These are phyloP conservation scores for Macrochelys suwanniensis DNA, from an alignment of 2,797 vertebrate species.

Conservation along the genomic window DNA sequence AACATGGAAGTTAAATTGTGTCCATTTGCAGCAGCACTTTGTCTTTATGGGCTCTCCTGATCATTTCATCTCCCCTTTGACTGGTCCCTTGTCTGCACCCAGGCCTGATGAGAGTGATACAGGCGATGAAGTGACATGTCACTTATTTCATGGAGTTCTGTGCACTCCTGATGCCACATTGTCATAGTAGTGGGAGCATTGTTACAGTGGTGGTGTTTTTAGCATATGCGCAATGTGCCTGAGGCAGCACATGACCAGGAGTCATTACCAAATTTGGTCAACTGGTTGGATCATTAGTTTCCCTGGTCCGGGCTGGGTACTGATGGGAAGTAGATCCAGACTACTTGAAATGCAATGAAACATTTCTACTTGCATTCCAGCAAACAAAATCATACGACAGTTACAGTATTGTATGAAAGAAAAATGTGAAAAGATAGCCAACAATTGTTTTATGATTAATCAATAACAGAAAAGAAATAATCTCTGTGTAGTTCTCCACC, in stretches of 20 bases:
- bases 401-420: background rate
- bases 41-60: accelerated
- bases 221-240: no score
- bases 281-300: no score
- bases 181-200: accelerated
- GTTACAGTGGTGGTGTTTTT: accelerated
- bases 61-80: background rate
- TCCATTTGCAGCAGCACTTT: background rate
- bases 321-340: background rate
- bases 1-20: no score
- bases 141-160: background rate
- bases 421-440: background rate
- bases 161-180: background rate
- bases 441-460: background rate
- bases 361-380: accelerated
- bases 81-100: accelerated
- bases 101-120: background rate
- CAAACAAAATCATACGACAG: accelerated
- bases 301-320: no score
- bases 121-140: accelerated
- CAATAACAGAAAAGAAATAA: background rate
- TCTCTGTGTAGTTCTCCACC: background rate
- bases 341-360: background rate
- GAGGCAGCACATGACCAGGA: no score
- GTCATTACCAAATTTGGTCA: no score